phyloP scores from a whole-genome alignment of 2,113 vertebrate genomes.

The Gila orcuttii region DNA sequence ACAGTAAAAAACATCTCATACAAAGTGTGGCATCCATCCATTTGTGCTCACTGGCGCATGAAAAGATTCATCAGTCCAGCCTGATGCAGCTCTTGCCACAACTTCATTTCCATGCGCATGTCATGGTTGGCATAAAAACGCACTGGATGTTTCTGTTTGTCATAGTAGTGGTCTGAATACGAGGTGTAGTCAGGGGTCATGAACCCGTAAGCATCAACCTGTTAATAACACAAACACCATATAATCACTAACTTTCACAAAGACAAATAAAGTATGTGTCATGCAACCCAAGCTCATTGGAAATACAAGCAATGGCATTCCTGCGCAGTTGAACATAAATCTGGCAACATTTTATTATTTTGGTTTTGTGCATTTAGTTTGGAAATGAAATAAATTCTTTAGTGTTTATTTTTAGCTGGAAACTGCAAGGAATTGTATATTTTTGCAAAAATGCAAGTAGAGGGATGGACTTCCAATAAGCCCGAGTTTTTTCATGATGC shows the following conservation, averaged over 20 bases:
- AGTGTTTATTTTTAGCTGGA: no score
- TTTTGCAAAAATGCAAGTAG: no score
- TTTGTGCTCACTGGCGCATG: constrained; percentile 60
- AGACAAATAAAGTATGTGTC: neutral
- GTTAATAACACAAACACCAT: neutral
- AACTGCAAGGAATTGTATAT: neutral
- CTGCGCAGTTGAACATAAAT: no score
- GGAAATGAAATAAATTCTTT: no score
- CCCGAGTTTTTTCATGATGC: neutral
- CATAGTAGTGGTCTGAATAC: constrained; percentile 81
- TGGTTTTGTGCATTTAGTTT: no score
- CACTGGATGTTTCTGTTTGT: constrained; percentile 55
- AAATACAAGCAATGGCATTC: no score
- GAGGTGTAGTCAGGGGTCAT: constrained; percentile 76
- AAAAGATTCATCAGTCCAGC: constrained; percentile 73
- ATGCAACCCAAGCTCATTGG: neutral
- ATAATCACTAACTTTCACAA: neutral
- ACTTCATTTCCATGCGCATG: constrained; percentile 70
- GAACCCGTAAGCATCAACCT: constrained; percentile 84
- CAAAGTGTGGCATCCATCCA: neutral
- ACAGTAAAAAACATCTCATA: neutral
- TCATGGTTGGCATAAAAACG: constrained; percentile 79
- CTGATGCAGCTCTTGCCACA: constrained; percentile 78
- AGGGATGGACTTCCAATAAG: neutral
- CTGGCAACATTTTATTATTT: no score